phyloP scores from a whole-genome alignment of 2,888 invertebrate species.

The Cetonia aurata region DNA sequence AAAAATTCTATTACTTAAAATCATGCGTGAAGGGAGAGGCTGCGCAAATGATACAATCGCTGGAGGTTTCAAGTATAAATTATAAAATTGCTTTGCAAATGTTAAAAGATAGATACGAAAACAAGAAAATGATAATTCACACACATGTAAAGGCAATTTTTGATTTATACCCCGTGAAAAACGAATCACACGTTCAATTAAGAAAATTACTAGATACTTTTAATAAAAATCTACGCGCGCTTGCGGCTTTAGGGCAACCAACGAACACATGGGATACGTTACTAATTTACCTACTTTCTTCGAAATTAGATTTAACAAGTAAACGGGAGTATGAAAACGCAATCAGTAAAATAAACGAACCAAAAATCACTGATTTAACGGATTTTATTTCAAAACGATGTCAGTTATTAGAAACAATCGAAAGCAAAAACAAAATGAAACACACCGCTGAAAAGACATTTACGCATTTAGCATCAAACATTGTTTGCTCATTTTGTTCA shows the following conservation, averaged over 20 bases:
- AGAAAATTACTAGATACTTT: slow-evolving; percentile 50
- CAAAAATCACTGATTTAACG: slow-evolving; percentile 3
- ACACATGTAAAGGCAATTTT: slow-evolving; percentile 51
- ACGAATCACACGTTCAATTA: slow-evolving; percentile 46
- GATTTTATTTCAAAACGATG: slow-evolving; percentile 40
- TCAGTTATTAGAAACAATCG: too few relatives aligned
- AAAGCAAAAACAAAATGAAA: too few relatives aligned
- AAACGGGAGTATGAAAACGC: slow-evolving; percentile 51
- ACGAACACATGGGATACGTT: slow-evolving; percentile 52
- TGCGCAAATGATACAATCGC: slow-evolving; percentile 41
- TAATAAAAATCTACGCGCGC: slow-evolving; percentile 50
- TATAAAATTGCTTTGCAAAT: slow-evolving; percentile 44
- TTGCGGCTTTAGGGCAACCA: slow-evolving; percentile 49
- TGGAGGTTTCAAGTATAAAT: slow-evolving; percentile 42
- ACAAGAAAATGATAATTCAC: slow-evolving; percentile 51
- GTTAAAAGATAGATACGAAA: slow-evolving; percentile 50
- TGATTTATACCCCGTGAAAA: slow-evolving; percentile 41
- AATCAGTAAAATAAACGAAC: too few relatives aligned
- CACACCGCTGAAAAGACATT: too few relatives aligned
- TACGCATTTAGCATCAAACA: too few relatives aligned
- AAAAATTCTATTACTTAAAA: slow-evolving; percentile 48
- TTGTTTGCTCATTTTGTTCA: too few relatives aligned
- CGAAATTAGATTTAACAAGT: slow-evolving; percentile 49
- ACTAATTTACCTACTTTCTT: slow-evolving; percentile 50
- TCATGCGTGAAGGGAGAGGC: slow-evolving; percentile 48